Base-by-base conservation (phyloP, 2,888 invertebrate species). In the Acanthococcus lagerstroemiae region DNA sequence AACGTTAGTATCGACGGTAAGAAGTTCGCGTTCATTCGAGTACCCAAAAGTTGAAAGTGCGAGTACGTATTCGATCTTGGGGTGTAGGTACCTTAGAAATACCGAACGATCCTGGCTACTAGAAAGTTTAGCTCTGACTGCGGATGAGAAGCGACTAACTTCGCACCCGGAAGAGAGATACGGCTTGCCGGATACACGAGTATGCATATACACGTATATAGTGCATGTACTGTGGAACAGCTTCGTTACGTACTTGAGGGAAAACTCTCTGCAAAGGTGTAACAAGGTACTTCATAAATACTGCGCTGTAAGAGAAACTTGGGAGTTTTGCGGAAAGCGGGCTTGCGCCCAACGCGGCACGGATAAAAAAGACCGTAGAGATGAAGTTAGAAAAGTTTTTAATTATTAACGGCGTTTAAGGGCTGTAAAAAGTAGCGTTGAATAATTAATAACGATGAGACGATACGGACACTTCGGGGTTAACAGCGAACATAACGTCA, bases 401-500 rank as follows among this genome's bases (percentile, higher is more conserved):
- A 55, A 55, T 55, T 55, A 55, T 55, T 55, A 55, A 55, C 30
- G 55, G 55, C 55, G 30, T 55, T 55, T 55, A 55, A 55, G 55
- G 26, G 27, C 27, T 55, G 55, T 55, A 55, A 26, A 55, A 55
- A 55, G 55, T 55, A 55, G 22, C 52, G 52, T 27, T 55, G 55
- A 55, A 55, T 55, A 55, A 55, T 55, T 55, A 55, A 55, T 55
- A 55, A 55, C 17, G 55, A 55, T 55, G 55, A 55, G 19, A 55
- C 55, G 55, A 55, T 55, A 55, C 55, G 55, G 55, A 55, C 30
- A 55, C 30, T 55, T 55, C 25, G 19, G 30, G 30, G 27, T 26
- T 30, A 55, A 6, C n/a, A n/a, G 24, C 17, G 17, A 30, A 55
- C 17, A 27, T 55, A 27, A 55, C 27, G 55, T 55, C 55, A 55